Conservation (phyloP, 2,888 invertebrate genomes). For the Terebella lapidaria region DNA sequence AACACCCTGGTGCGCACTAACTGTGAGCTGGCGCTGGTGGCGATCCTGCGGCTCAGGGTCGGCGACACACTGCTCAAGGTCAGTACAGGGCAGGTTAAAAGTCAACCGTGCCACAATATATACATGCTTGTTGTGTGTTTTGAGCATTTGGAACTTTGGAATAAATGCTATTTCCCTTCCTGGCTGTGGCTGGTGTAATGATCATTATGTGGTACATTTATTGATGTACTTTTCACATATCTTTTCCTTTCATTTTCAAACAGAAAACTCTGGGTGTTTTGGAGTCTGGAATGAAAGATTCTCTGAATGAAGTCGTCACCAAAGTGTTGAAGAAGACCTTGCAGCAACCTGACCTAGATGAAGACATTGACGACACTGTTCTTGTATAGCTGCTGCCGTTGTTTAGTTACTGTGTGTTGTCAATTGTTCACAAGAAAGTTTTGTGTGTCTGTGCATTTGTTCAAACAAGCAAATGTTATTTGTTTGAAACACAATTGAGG, state of each 20-base stretch:
- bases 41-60: slow-evolving; percentile 73
- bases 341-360: slow-evolving; percentile 71
- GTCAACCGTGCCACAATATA: neutral
- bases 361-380: slow-evolving; percentile 83
- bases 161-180: neutral
- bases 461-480: too few species aligned
- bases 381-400: too few species aligned
- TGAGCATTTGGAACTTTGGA: neutral
- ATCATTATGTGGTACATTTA: too few species aligned
- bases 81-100: slow-evolving; percentile 7
- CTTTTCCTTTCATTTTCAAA: slow-evolving; percentile 4
- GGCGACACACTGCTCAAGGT: slow-evolving; percentile 43
- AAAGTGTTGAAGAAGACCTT: slow-evolving; percentile 79
- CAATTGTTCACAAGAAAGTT: too few species aligned
- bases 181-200: too few species aligned
- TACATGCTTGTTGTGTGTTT: too few species aligned
- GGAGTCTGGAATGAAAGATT: slow-evolving; percentile 83
- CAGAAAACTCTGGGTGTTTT: slow-evolving; percentile 71
- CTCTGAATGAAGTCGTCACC: slow-evolving; percentile 80
- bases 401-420: too few species aligned
- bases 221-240: neutral
- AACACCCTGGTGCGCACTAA: slow-evolving; percentile 90
- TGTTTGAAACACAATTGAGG: too few species aligned
- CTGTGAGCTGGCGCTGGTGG: slow-evolving; percentile 85
- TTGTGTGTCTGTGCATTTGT: too few species aligned